Percentiles rank a stretch among this genome's conserved stretches.
Evolutionary conservation across 2,888 invertebrate species (phyloP).

Genomic region (Tinea trinotella): DNA sequence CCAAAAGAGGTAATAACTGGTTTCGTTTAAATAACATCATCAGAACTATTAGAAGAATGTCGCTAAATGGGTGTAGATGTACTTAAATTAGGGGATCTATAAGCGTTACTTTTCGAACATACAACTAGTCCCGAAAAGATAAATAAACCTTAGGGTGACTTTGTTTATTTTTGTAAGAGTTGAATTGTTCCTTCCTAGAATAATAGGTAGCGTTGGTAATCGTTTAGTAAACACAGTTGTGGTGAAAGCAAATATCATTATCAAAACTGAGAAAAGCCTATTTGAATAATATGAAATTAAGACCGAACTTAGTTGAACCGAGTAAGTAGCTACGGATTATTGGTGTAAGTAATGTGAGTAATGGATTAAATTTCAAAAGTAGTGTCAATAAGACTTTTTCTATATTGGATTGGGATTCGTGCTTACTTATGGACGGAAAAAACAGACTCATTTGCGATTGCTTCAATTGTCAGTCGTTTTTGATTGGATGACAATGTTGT

Average conservation of each 20-base stretch:
- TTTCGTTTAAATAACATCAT: background rate
- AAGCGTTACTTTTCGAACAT: constrained; percentile 43
- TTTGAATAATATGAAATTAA: constrained; percentile 1
- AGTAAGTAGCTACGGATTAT: background rate
- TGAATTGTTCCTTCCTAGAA: constrained; percentile 59
- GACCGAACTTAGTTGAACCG: background rate
- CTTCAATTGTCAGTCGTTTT: too few species aligned
- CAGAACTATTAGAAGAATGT: constrained; percentile 22
- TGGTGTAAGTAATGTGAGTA: background rate
- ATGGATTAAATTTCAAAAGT: background rate
- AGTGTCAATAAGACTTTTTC: background rate
- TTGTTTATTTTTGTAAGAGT: constrained; percentile 61
- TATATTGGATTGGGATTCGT: too few species aligned
- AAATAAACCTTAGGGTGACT: constrained; percentile 55
- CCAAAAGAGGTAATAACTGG: too few species aligned
- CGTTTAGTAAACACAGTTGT: constrained; percentile 45
- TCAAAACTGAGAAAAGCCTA: background rate
- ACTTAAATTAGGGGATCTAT: background rate
- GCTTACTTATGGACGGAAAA: too few species aligned
- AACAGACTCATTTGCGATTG: too few species aligned
- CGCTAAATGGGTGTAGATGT: constrained; percentile 22
- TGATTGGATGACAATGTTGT: too few species aligned
- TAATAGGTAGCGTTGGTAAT: constrained; percentile 52
- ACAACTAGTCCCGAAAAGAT: constrained; percentile 48
- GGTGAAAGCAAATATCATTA: constrained; percentile 14